A percentile compares a stretch with the other conserved stretches of the same genome.
phyloP scores from a whole-genome alignment of 2,113 vertebrate species.

The Herpetotheres cachinnans region DNA sequence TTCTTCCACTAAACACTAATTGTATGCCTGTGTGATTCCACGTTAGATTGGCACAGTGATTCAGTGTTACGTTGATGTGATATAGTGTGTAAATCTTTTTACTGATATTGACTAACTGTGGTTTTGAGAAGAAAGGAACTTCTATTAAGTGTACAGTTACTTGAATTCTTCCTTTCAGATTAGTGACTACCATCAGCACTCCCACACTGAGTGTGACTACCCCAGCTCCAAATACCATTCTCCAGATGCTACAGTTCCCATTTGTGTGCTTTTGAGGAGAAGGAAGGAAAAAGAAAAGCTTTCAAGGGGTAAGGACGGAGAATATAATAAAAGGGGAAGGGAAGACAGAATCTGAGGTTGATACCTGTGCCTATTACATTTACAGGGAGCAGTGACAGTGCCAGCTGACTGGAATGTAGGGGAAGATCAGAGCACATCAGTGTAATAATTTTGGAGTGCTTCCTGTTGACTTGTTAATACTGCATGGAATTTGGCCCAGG shows the following conservation, averaged over 20 bases:
- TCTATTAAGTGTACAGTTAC: conserved; percentile 4
- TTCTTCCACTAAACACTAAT: not conserved
- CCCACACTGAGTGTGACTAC: conserved; percentile 44
- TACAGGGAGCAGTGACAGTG: not conserved
- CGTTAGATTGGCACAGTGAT: not conserved
- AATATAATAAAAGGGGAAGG: not conserved
- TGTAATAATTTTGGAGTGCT: conserved; percentile 43
- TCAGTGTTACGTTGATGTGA: not conserved
- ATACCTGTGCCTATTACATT: not conserved
- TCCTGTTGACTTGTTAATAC: conserved; percentile 61
- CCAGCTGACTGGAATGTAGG: not conserved
- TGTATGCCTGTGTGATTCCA: not conserved
- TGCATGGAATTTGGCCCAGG: conserved; percentile 30
- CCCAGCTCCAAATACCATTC: conserved; percentile 40
- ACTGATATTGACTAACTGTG: conserved; percentile 16
- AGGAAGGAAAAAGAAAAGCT: not conserved
- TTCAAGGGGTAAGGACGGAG: not conserved
- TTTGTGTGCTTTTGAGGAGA: conserved; percentile 21
- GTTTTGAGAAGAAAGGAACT: conserved; percentile 18
- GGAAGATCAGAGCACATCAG: not conserved
- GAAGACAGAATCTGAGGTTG: not conserved
- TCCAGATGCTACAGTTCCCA: conserved; percentile 35
- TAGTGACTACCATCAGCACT: conserved; percentile 28
- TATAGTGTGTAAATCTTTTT: not conserved
- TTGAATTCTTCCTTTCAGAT: conserved; percentile 40